phyloP scores from a whole-genome alignment of 2,113 vertebrate species.

The Pavo muticus region DNA sequence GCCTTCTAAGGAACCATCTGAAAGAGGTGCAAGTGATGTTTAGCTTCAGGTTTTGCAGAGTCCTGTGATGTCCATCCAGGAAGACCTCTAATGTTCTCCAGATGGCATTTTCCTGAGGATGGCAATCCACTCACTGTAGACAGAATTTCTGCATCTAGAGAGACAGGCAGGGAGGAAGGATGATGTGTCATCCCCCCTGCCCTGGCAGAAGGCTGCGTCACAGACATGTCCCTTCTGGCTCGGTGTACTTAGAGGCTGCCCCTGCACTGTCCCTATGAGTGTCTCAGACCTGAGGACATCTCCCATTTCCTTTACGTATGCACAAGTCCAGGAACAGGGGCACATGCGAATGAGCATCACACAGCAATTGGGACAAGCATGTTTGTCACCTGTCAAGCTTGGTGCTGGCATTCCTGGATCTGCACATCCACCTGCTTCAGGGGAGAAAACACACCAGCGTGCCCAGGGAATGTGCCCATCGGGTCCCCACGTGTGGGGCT shows the following conservation, averaged over 20 bases:
- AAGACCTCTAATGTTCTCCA: constrained; percentile 34
- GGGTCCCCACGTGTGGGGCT: rapidly evolving
- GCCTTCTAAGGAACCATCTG: constrained; percentile 26
- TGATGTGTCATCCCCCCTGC: not conserved
- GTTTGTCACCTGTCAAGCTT: not conserved
- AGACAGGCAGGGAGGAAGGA: not conserved
- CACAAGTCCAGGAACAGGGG: not conserved
- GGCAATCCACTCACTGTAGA: not conserved
- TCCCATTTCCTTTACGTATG: rapidly evolving
- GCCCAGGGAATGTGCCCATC: rapidly evolving
- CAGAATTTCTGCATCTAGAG: not conserved
- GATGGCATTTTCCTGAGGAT: constrained; percentile 49
- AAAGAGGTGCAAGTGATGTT: constrained; percentile 13
- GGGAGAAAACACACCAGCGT: not conserved
- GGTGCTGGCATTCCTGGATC: rapidly evolving
- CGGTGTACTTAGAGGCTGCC: not conserved
- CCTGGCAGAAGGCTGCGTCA: not conserved
- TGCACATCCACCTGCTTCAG: not conserved
- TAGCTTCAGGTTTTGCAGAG: constrained; percentile 22
- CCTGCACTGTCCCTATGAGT: not conserved
- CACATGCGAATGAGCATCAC: rapidly evolving
- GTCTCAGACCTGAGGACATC: not conserved
- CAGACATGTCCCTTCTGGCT: rapidly evolving
- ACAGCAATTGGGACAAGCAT: not conserved
- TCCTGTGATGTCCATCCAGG: constrained; percentile 19